phyloP scores from a whole-genome alignment of 2,113 vertebrate genomes.

The Solea senegalensis region DNA sequence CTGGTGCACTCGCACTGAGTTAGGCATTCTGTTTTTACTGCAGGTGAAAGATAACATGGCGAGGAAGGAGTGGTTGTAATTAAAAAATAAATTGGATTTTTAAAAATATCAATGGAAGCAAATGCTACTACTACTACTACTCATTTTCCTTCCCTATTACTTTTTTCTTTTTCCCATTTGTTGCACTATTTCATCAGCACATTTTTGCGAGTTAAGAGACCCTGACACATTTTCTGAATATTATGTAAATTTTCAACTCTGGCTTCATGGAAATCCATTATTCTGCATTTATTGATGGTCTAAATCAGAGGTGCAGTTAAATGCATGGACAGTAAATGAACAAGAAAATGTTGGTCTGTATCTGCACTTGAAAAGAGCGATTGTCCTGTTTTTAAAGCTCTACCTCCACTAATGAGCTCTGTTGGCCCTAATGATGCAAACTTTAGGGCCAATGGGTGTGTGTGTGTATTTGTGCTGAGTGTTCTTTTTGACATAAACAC shows the following conservation, averaged over 20 bases:
- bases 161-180: not conserved
- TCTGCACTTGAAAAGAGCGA: not conserved
- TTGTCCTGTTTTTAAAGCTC: constrained; percentile 14
- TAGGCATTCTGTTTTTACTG: constrained; percentile 5
- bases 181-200: not conserved
- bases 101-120: not conserved
- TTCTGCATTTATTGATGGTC: constrained; percentile 10
- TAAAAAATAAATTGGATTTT: constrained; percentile 7
- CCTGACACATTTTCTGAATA: constrained; percentile 1
- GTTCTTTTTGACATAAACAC: no score
- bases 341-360: not conserved
- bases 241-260: constrained; percentile 12
- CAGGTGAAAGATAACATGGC: constrained; percentile 2
- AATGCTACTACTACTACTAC: not conserved
- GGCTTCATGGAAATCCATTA: constrained; percentile 8
- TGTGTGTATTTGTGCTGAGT: no score
- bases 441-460: not conserved
- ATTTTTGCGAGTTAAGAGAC: not conserved
- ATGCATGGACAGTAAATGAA: constrained; percentile 8
- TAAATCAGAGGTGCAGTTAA: constrained; percentile 10
- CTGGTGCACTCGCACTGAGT: not conserved
- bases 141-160: not conserved
- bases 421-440: constrained; percentile 39
- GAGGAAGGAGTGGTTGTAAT: constrained; percentile 3
- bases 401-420: constrained; percentile 38